Conservation (phyloP, 2,113 vertebrate genomes). For the Seriola aureovittata region DNA sequence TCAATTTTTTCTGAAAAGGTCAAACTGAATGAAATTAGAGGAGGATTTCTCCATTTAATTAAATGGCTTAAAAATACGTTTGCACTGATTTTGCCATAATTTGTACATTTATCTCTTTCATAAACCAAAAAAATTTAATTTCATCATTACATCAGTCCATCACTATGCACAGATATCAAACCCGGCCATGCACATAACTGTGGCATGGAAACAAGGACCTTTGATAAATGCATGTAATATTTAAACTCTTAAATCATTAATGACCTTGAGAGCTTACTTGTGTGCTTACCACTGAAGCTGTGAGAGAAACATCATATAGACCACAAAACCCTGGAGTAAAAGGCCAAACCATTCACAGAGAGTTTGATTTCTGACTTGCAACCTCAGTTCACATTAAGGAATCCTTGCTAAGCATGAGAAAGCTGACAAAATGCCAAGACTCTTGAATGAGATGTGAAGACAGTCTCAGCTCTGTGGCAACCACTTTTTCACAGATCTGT, state of each 20-base stretch:
- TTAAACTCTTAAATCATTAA: conserved; percentile 65
- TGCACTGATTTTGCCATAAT: not conserved
- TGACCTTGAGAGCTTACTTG: conserved; percentile 59
- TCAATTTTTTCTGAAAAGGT: conserved; percentile 30
- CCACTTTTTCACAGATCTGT: conserved; percentile 1
- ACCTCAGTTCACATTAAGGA: conserved; percentile 5
- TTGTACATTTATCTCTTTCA: not conserved
- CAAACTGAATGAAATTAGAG: conserved; percentile 17
- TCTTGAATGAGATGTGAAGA: not conserved
- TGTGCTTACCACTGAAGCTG: conserved; percentile 47
- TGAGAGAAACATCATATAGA: conserved; percentile 31
- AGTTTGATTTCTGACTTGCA: conserved; percentile 34
- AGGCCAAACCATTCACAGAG: conserved; percentile 34
- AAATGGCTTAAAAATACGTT: not conserved
- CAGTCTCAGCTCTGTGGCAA: not conserved
- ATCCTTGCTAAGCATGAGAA: not conserved
- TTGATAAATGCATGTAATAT: conserved; percentile 71
- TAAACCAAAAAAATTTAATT: not conserved
- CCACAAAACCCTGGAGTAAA: conserved; percentile 34
- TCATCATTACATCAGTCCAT: not conserved
- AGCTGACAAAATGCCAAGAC: not conserved
- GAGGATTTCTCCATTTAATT: not conserved
- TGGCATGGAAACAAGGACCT: conserved; percentile 42
- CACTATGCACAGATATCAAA: conserved; percentile 40
- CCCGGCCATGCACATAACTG: conserved; percentile 12